These are phyloP conservation scores for Mimas tiliae DNA, from an alignment of 2,888 invertebrate genomes.

Conservation along the genomic window DNA sequence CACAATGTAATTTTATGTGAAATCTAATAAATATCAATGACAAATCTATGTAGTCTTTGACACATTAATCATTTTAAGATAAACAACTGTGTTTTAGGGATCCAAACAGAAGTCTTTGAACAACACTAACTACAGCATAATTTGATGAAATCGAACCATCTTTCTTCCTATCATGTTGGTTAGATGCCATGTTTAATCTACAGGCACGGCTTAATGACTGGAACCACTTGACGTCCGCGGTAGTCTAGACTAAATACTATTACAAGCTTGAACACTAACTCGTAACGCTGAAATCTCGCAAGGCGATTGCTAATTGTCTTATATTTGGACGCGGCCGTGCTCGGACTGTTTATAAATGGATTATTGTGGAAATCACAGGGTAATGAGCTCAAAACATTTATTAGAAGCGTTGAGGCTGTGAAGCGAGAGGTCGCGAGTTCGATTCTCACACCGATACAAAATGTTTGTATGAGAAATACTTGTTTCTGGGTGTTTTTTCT, in stretches of 20 bases:
- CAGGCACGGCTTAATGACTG: constrained; percentile 1
- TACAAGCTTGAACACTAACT: constrained; percentile 1
- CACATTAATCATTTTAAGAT: too few relatives aligned
- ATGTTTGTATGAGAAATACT: too few relatives aligned
- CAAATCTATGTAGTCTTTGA: too few relatives aligned
- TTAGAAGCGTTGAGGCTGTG: too few relatives aligned
- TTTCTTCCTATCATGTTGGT: not conserved
- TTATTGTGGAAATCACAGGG: not conserved
- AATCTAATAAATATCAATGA: too few relatives aligned
- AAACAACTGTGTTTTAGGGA: too few relatives aligned
- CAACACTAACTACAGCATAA: not conserved
- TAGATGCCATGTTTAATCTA: not conserved
- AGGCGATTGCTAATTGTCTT: constrained; percentile 19
- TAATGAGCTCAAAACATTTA: not conserved
- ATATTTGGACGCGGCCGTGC: not conserved
- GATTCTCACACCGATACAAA: too few relatives aligned
- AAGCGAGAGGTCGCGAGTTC: too few relatives aligned
- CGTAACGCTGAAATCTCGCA: constrained; percentile 11
- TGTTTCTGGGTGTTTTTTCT: too few relatives aligned
- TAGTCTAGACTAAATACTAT: constrained; percentile 22
- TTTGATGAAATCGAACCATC: not conserved
- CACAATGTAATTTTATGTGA: too few relatives aligned
- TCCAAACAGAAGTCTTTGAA: not conserved
- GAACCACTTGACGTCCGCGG: constrained; percentile 4
- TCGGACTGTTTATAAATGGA: not conserved